A percentile compares a stretch with the other conserved stretches of the same genome.
phyloP scores from a whole-genome alignment of 2,888 invertebrate genomes.

The Argyra leucocephala region DNA sequence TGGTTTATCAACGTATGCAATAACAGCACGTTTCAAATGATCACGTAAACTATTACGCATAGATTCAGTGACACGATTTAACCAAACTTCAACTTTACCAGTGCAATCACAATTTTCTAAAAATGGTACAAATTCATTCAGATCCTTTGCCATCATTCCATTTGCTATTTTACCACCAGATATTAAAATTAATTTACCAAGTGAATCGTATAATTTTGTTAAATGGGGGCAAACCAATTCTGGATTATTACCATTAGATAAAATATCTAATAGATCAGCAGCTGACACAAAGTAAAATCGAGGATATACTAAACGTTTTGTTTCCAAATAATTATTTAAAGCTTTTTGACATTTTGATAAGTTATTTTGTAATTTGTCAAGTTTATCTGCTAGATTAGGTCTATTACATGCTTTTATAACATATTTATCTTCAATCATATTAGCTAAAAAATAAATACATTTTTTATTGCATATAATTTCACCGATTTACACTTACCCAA shows the following conservation, averaged over 20 bases:
- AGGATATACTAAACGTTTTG: conserved; percentile 85
- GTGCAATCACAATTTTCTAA: conserved; percentile 68
- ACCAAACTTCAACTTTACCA: conserved; percentile 86
- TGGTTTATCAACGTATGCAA: conserved; percentile 77
- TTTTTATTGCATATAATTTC: too few species aligned
- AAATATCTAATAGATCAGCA: conserved; percentile 75
- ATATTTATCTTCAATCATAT: conserved; percentile 66
- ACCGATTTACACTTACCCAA: conserved; percentile 17
- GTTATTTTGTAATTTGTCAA: conserved; percentile 62
- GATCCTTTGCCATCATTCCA: conserved; percentile 81
- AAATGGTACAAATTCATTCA: conserved; percentile 58
- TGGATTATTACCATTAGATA: conserved; percentile 76
- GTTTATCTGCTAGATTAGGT: conserved; percentile 59
- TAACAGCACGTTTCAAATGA: conserved; percentile 69
- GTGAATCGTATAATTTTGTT: conserved; percentile 83
- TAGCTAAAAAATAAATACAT: conserved; percentile 29
- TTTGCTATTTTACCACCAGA: conserved; percentile 55
- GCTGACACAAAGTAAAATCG: conserved; percentile 93
- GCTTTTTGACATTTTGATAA: conserved; percentile 87
- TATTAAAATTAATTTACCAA: conserved; percentile 58
- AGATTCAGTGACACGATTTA: conserved; percentile 74
- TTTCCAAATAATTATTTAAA: conserved; percentile 86
- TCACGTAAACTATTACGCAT: conserved; percentile 74
- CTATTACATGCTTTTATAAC: conserved; percentile 78
- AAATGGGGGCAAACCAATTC: conserved; percentile 70